These are phyloP conservation scores for Malurus leucopterus DNA, from an alignment of 2,797 vertebrate species.

Conservation along the genomic window DNA sequence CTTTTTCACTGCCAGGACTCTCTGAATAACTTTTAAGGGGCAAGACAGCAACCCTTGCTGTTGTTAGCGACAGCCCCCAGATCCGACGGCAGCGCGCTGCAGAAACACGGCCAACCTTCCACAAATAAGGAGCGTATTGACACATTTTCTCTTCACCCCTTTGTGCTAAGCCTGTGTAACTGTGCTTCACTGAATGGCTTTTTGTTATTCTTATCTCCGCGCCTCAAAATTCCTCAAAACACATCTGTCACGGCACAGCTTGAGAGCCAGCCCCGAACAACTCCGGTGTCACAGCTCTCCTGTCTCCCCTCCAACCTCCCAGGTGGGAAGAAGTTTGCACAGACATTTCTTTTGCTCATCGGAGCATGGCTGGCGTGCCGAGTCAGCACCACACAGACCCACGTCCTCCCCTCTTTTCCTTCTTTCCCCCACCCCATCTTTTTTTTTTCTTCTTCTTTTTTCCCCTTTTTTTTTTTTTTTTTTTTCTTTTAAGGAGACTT, in stretches of 20 bases:
- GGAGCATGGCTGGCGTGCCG: conserved; percentile 38
- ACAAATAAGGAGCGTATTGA: conserved; percentile 9
- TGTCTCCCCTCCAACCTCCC: conserved; percentile 55
- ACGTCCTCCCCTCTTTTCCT: background rate
- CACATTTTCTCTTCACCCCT: conserved; percentile 37
- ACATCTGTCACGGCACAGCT: conserved; percentile 52
- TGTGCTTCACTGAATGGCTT: conserved; percentile 30
- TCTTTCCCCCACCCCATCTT: no score
- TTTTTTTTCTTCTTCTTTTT: background rate
- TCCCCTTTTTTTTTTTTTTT: background rate
- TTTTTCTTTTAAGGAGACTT: conserved; percentile 43
- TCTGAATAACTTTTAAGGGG: conserved; percentile 2
- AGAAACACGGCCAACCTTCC: conserved; percentile 3
- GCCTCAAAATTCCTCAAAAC: conserved; percentile 60
- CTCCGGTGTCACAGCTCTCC: conserved; percentile 49
- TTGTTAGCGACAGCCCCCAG: background rate
- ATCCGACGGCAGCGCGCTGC: background rate
- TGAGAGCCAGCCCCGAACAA: conserved; percentile 50
- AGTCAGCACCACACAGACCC: conserved; percentile 44
- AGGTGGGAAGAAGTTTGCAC: conserved; percentile 45
- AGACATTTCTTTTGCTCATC: conserved; percentile 45
- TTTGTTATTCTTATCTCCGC: conserved; percentile 63
- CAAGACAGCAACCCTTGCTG: background rate
- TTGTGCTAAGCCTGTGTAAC: conserved; percentile 25
- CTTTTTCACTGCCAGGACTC: background rate